Conservation (phyloP, 1,140 invertebrate genomes). For the Caenorhabditis remanei region DNA sequence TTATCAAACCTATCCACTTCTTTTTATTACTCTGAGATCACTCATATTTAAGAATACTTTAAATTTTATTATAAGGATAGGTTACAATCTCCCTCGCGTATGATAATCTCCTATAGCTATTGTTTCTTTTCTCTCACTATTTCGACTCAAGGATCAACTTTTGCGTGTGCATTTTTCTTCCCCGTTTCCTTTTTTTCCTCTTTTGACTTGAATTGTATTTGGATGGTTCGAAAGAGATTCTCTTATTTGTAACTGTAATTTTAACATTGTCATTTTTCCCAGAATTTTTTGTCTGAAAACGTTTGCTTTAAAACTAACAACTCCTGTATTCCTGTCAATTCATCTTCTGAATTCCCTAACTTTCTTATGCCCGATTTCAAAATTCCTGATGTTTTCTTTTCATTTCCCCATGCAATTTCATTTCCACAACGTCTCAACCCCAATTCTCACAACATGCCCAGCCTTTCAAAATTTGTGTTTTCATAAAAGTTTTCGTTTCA, state of each 20-base stretch:
- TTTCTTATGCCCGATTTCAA: neutral
- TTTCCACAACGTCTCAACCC: conserved; percentile 43
- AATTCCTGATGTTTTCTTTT: neutral
- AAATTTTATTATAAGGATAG: conserved; percentile 18
- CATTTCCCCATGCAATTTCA: conserved; percentile 7
- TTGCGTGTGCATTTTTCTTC: conserved; percentile 44
- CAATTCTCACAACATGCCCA: conserved; percentile 50
- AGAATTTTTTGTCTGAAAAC: neutral
- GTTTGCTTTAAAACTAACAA: neutral
- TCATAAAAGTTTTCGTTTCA: neutral
- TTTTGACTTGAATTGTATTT: conserved; percentile 17
- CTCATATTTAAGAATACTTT: neutral
- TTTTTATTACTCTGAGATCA: neutral
- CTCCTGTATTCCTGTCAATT: neutral
- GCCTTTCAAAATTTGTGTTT: conserved; percentile 40
- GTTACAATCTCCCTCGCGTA: neutral
- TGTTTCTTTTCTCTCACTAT: neutral
- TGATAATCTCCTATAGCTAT: neutral
- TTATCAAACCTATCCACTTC: conserved; percentile 4
- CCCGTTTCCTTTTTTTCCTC: neutral
- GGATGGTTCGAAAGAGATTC: conserved; percentile 13
- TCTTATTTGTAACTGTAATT: neutral
- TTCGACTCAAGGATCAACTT: conserved; percentile 24
- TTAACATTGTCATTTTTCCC: too few relatives aligned
- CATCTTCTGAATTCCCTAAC: neutral